Evolutionary conservation across 2,888 invertebrate genomes (phyloP).

Genomic region (Oscheius sp.): DNA sequence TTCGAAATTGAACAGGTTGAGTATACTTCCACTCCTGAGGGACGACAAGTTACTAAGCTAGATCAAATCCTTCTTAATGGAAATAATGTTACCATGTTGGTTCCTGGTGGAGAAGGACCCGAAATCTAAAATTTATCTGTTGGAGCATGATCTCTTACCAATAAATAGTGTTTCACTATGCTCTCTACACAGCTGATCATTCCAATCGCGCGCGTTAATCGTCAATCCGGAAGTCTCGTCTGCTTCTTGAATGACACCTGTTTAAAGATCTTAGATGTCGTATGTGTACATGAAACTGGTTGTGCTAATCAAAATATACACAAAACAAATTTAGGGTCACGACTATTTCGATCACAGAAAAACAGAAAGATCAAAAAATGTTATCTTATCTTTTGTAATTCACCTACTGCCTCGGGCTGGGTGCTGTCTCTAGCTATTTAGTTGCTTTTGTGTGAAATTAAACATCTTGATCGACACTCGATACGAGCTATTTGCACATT

Average conservation of each 20-base stretch:
- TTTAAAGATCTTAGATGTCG: background rate
- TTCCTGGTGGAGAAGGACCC: conserved; percentile 69
- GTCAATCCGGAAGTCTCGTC: too few relatives aligned
- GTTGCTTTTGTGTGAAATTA: background rate
- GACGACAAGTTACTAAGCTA: conserved; percentile 81
- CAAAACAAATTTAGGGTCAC: too few relatives aligned
- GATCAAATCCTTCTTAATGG: conserved; percentile 98
- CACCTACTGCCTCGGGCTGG: too few relatives aligned
- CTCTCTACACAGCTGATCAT: too few relatives aligned
- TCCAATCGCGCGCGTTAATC: too few relatives aligned
- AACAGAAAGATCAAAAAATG: too few relatives aligned
- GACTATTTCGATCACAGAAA: too few relatives aligned
- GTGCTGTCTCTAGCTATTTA: background rate
- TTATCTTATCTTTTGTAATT: too few relatives aligned
- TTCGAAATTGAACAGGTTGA: conserved; percentile 33
- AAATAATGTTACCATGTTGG: conserved; percentile 94
- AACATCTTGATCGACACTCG: background rate
- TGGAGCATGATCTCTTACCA: too few relatives aligned
- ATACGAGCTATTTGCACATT: background rate
- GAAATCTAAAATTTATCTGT: conserved; percentile 64
- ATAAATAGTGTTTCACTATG: too few relatives aligned
- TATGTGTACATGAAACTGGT: background rate
- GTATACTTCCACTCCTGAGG: conserved; percentile 91
- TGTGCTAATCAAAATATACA: too few relatives aligned
- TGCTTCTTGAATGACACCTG: too few relatives aligned